These are phyloP conservation scores for Yasuhikotakia modesta DNA, from an alignment of 2,797 vertebrate genomes.

Conservation along the genomic window DNA sequence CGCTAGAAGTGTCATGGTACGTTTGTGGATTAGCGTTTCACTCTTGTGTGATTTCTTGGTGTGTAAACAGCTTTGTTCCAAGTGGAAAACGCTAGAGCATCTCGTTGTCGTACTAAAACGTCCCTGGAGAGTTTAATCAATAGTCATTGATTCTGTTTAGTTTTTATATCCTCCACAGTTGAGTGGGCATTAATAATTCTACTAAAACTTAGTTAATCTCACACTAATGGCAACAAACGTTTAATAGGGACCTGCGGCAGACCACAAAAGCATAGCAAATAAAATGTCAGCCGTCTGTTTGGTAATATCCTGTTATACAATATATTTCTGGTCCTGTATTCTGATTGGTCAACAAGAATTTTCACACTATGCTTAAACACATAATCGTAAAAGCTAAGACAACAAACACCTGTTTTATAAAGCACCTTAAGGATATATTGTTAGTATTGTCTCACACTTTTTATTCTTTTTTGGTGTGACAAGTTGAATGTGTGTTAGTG, in stretches of 20 bases:
- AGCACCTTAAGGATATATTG: no score
- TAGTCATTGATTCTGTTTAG: conserved; percentile 80
- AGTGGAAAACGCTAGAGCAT: conserved; percentile 65
- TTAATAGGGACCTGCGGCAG: not conserved
- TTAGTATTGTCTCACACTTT: no score
- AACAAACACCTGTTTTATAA: no score
- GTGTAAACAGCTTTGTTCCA: conserved; percentile 52
- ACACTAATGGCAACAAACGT: conserved; percentile 69
- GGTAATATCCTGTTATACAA: not conserved
- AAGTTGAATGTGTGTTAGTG: conserved; percentile 29
- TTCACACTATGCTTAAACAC: no score
- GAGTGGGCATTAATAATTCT: conserved; percentile 81
- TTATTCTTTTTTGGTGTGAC: conserved; percentile 8
- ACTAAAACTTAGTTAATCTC: conserved; percentile 80
- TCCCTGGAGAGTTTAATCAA: conserved; percentile 78
- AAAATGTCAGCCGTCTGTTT: not conserved
- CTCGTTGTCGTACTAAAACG: conserved; percentile 80
- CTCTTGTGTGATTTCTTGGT: conserved; percentile 26
- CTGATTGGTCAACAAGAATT: not conserved
- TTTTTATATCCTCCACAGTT: conserved; percentile 80
- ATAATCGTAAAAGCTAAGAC: no score
- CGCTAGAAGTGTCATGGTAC: not conserved
- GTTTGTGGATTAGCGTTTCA: conserved; percentile 11
- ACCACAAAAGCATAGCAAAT: not conserved
- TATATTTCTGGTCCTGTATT: not conserved